Percentiles rank a stretch among this genome's conserved stretches.
These are phyloP conservation scores for Alviniconcha marisindica DNA, from an alignment of 1,140 invertebrate genomes.

Conservation along the genomic window DNA sequence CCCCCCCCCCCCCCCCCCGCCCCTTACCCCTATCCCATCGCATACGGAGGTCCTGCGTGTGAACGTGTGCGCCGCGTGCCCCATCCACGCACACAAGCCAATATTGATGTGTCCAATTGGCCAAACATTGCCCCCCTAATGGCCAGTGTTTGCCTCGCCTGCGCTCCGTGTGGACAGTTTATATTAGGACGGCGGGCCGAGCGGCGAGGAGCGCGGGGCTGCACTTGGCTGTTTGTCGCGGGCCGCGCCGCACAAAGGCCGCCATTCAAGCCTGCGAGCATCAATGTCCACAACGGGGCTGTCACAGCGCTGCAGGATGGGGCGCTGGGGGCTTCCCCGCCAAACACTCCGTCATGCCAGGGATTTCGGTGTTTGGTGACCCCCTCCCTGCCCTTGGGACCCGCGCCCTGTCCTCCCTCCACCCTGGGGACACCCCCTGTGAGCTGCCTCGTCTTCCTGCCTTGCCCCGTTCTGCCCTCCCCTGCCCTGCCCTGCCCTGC, in stretches of 20 bases:
- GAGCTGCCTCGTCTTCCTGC: no score
- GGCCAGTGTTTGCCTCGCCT: not conserved
- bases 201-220: not conserved
- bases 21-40: not conserved
- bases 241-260: not conserved
- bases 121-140: conserved; percentile 6
- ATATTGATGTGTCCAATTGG: not conserved
- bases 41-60: not conserved
- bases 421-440: no score
- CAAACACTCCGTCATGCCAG: not conserved
- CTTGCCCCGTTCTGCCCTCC: no score
- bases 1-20: not conserved
- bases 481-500: no score
- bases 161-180: not conserved
- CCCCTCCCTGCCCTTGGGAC: not conserved
- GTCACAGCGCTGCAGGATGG: not conserved
- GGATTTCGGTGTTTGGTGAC: conserved; percentile 3
- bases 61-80: not conserved
- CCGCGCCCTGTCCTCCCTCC: no score
- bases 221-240: conserved; percentile 26
- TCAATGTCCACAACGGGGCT: not conserved
- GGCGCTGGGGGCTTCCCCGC: no score
- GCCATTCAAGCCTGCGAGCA: not conserved
- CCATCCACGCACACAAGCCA: not conserved
- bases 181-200: conserved; percentile 1